Percentiles rank a stretch among this genome's conserved stretches.
Evolutionary conservation across 1,140 invertebrate genomes (phyloP).

Genomic region (Forficula auricularia): DNA sequence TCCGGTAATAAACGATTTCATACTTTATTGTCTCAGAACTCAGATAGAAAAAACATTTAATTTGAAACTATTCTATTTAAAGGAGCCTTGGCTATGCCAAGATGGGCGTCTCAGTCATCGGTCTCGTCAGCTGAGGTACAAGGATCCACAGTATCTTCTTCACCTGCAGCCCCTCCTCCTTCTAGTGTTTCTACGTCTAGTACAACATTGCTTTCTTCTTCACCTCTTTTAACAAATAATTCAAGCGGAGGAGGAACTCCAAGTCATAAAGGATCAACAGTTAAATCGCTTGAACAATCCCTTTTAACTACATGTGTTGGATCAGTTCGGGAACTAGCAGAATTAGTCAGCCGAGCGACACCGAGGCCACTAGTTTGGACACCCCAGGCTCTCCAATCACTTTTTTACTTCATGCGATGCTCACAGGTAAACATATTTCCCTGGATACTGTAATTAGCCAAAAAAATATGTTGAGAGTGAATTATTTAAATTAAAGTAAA

Average conservation of each 20-base stretch:
- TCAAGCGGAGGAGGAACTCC: too few species aligned
- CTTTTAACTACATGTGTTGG: constrained; percentile 76
- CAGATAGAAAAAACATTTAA: background rate
- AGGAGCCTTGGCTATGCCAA: constrained; percentile 64
- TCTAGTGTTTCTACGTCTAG: background rate
- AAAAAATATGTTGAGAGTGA: too few species aligned
- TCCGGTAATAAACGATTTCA: constrained; percentile 56
- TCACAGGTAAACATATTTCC: constrained; percentile 62
- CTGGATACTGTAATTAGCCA: too few species aligned
- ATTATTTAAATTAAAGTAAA: too few species aligned
- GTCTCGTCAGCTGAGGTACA: constrained; percentile 25
- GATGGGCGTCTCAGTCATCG: constrained; percentile 67
- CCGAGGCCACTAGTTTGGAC: constrained; percentile 35
- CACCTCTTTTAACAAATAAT: constrained; percentile 19
- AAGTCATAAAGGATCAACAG: constrained; percentile 22
- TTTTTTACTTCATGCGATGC: constrained; percentile 83
- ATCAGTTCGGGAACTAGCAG: constrained; percentile 54
- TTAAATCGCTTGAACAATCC: constrained; percentile 43
- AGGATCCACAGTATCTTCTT: constrained; percentile 25
- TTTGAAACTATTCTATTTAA: constrained; percentile 11
- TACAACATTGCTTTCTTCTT: background rate
- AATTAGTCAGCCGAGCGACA: constrained; percentile 43
- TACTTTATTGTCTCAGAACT: too few species aligned
- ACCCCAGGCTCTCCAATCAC: constrained; percentile 47
- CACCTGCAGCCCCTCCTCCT: constrained; percentile 22